These are phyloP conservation scores for Sylvilagus bachmani DNA, from an alignment of 2,113 vertebrate genomes.

Conservation along the genomic window DNA sequence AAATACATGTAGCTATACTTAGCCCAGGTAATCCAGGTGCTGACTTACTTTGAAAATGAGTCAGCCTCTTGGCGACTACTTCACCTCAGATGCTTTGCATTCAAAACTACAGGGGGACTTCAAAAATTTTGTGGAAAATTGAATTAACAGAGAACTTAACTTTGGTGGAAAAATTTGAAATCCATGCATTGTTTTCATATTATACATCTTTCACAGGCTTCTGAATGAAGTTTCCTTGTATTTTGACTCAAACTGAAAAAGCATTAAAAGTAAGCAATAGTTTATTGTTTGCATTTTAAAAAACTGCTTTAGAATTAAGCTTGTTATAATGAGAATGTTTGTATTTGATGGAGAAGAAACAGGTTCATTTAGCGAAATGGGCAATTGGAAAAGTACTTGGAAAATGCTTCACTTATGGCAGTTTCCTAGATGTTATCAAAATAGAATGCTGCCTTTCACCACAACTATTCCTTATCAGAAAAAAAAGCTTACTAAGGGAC, in stretches of 20 bases:
- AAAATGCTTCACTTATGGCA: not conserved
- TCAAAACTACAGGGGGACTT: not conserved
- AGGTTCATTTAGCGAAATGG: not conserved
- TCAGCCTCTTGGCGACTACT: not conserved
- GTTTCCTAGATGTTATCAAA: not conserved
- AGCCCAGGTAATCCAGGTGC: not conserved
- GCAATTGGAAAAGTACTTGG: not conserved
- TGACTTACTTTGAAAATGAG: not conserved
- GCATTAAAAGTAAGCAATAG: conserved; percentile 1
- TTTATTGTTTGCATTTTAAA: conserved; percentile 25
- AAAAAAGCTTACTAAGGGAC: not conserved
- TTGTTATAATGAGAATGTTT: conserved; percentile 32
- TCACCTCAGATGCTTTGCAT: not conserved
- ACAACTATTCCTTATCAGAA: not conserved
- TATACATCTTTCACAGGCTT: too few species aligned
- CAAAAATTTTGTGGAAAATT: too few species aligned
- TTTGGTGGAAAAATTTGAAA: too few species aligned
- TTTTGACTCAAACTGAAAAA: conserved; percentile 19
- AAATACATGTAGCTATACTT: not conserved
- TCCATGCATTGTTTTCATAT: too few species aligned
- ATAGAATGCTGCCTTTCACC: not conserved
- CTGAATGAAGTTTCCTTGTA: too few species aligned
- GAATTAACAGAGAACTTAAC: too few species aligned
- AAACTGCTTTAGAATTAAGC: not conserved
- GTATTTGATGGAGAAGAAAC: conserved; percentile 38